Base-by-base conservation (phyloP, 2,888 invertebrate genomes). In the Agrenia bidenticulata region DNA sequence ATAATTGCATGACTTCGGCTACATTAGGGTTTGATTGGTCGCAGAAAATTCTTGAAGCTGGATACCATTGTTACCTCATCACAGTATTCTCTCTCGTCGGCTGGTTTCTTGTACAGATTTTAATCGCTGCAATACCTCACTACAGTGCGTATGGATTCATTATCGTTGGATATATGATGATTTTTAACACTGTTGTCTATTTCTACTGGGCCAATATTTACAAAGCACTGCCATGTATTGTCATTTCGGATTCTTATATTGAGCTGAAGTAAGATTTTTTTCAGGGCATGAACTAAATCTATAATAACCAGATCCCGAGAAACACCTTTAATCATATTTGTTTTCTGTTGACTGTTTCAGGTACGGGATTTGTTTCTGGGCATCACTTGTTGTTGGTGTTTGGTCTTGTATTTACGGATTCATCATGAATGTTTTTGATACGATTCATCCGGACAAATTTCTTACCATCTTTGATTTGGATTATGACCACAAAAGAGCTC, bases 381-480 rank as follows among this genome's bases (percentile, higher is more conserved):
- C 65, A 2, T 73, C 72, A 21, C 59, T 76, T 0, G 66, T 39
- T 0, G 61, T 64, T 17, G 76, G 76, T 15, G 41, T 72, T 19
- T 76, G 74, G 74, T 72, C 70, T 9, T 62, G 66, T 15, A 68
- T 74, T 37, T 76, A 75, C 49, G 76, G 76, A 37, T 66, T 73
- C 54, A 53, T 62, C 21, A 26, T 73, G 2, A 73, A 69, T 7
- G 69, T 73, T 32, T 71, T 69, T 59, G 76, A 76, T 60, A 59
- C 73, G 13, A 61, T 73, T 2, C 67, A 75, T 64, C 74, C 76
- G 11, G 76, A 75, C 45, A 70, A 63, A 49, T 76, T 74, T 57
- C 58, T 76, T 1, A 76, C 74, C 15, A 67, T 74, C 24, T 75
- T 76, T 61, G 74, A 76, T 66, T 60, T 76, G 15, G 73, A 76